Evolutionary conservation across 2,113 vertebrate species (phyloP), one percentile per base, ranked within the genome.

Genomic region (Euleptes europaea): DNA sequence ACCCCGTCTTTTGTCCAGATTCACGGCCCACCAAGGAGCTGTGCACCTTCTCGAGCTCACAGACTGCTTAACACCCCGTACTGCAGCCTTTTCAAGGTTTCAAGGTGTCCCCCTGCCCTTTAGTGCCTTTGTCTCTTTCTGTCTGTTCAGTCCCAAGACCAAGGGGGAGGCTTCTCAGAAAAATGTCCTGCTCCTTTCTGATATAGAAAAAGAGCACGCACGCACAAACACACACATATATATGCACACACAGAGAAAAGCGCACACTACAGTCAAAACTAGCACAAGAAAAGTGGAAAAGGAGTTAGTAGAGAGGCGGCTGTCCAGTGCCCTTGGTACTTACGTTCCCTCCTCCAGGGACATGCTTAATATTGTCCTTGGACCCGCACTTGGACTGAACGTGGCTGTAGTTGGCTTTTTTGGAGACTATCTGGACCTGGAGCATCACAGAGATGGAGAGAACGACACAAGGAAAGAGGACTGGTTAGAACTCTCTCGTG

Each of bases 341-440:
- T 98, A 99, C 98, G 96, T 99, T 99, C 97, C 99, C 99, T 96
- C 99, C 98, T 97, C 99, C 98, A 97, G 99, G 98, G 96, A 99
- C 97, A 97, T 99, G 98, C 97, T 99, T 99, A 96, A 99, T 98
- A 98, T 99, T 99, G 96, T 99, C 99, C 98, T 99, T 99, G 97
- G 99, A 99, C 93, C 99, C 99, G 97, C 98, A 99, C 96, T 99
- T 99, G 94, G 98, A 99, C 87, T 98, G 97, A 96, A 99, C 95
- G 94, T 99, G 98, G 97, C 98, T 99, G 98, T 99, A 99, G 98
- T 98, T 99, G 96, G 97, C 95, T 96, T 99, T 99, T 98, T 99
- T 98, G 97, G 97, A 98, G 97, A 98, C 97, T 98, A 99, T 98
- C 96, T 99, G 98, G 97, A 99, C 98, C 98, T 99, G 97, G 97